phyloP scores from a whole-genome alignment of 1,140 invertebrate species.

The Mycetomoellerius zeteki region DNA sequence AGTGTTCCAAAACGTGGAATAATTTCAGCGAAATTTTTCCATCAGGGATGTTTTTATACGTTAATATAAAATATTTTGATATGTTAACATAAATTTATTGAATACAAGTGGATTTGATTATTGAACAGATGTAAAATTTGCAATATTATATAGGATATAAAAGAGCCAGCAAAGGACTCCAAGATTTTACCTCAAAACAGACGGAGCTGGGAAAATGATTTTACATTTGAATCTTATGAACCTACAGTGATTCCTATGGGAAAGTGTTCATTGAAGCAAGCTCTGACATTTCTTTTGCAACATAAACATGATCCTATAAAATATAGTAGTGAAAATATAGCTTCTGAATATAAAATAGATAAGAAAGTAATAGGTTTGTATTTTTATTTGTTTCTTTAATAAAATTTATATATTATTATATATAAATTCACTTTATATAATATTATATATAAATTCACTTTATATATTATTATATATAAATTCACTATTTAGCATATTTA shows the following conservation, averaged over 20 bases:
- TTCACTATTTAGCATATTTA: no score
- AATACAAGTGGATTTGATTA: not conserved
- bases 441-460: no score
- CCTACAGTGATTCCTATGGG: constrained; percentile 77
- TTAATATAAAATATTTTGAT: no score
- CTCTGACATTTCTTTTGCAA: constrained; percentile 88
- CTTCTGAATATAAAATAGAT: constrained; percentile 90
- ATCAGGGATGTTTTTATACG: not conserved
- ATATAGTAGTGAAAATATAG: constrained; percentile 88
- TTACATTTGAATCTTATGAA: constrained; percentile 77
- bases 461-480: no score
- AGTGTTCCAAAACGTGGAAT: no score
- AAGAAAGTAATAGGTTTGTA: constrained; percentile 88
- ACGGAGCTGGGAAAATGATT: constrained; percentile 77
- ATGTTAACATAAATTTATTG: not conserved
- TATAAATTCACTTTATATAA: no score
- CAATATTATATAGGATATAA: constrained; percentile 62
- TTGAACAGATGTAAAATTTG: not conserved
- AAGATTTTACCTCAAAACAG: constrained; percentile 86
- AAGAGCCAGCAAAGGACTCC: not conserved
- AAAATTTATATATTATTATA: not conserved
- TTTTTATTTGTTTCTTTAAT: constrained; percentile 27
- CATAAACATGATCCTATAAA: constrained; percentile 88
- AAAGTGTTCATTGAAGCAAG: constrained; percentile 82
- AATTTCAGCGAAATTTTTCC: no score